Evolutionary conservation across 2,797 vertebrate genomes (phyloP).

Genomic region (Sebastes trivittatus): DNA sequence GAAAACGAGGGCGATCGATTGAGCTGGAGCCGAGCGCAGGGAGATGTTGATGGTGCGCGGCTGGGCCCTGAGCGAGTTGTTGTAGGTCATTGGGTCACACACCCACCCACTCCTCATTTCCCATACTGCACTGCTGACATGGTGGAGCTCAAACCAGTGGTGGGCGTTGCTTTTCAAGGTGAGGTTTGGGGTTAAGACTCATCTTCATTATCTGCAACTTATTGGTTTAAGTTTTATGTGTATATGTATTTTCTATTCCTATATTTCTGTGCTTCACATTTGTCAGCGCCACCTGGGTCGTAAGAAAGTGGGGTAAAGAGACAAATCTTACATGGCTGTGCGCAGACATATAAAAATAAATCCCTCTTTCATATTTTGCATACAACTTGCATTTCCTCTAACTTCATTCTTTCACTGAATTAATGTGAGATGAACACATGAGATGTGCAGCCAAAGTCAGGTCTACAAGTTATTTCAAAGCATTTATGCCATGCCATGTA

Average conservation of each 20-base stretch:
- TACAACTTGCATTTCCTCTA: neutral
- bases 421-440: neutral
- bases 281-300: neutral
- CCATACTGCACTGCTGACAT: constrained; percentile 73
- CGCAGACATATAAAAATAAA: neutral
- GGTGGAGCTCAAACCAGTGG: constrained; percentile 64
- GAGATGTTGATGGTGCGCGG: constrained; percentile 63
- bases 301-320: neutral
- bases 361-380: neutral
- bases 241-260: neutral
- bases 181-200: constrained; percentile 64
- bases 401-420: neutral
- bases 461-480: neutral
- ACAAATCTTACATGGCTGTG: neutral
- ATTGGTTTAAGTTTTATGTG: constrained; percentile 11
- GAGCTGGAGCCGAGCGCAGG: constrained; percentile 63
- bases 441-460: neutral
- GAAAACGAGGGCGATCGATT: constrained; percentile 77
- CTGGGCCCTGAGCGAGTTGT: constrained; percentile 67
- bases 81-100: constrained; percentile 74
- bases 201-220: constrained; percentile 61
- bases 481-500: neutral
- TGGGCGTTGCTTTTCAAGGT: constrained; percentile 72
- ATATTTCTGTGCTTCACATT: neutral
- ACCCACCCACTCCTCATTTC: constrained; percentile 81